Base-by-base conservation (phyloP, 2,113 vertebrate genomes). In the Limanda limanda region DNA sequence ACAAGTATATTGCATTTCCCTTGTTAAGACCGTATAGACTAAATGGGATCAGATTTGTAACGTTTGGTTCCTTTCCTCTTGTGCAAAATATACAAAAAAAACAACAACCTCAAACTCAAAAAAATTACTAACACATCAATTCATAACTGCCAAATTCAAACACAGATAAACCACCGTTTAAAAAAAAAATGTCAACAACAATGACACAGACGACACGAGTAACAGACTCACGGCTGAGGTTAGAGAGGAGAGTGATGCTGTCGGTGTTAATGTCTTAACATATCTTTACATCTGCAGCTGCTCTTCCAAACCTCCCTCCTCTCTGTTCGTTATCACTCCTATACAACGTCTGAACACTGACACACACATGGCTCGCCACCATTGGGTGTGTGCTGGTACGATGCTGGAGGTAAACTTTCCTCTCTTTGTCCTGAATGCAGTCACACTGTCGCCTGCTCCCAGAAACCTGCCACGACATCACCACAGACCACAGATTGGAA, bases 51-150 rank as follows among this genome's bases (percentile, higher is more conserved):
- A 58, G 86, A 82, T 92, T 86, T 72, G 90, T 94, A 94, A 93
- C 92, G 91, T 94, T 94, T 94, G 92, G 92, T 93, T 94, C 90
- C 87, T 91, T 94, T 94, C 87, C 81, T 92, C 76, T 85, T 95
- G 94, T 95, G 94, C 94, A 95, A 95, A 95, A 95, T 93, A 92
- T 94, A 94, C 92, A 94, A 92, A 90, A 81, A 79, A 74, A 72
- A 48, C 18, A 48, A 51, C 47, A 67, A 42, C 5, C 42, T 47
- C n/a, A 61, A 68, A 82, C 54, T 74, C 59, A 64, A 85, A 65
- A 85, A 62, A 74, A 73, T 66, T 8, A 80, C 78, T 71, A 88
- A 71, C 74, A 84, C 40, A 31, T 88, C 62, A 75, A 85, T 78
- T 85, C 78, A 81, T 15, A 90, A 88, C 77, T 14, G 75, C 82